Evolutionary conservation across 2,888 invertebrate species (phyloP), one percentile per base, ranked within the genome.

Genomic region (Agrochola circellaris): DNA sequence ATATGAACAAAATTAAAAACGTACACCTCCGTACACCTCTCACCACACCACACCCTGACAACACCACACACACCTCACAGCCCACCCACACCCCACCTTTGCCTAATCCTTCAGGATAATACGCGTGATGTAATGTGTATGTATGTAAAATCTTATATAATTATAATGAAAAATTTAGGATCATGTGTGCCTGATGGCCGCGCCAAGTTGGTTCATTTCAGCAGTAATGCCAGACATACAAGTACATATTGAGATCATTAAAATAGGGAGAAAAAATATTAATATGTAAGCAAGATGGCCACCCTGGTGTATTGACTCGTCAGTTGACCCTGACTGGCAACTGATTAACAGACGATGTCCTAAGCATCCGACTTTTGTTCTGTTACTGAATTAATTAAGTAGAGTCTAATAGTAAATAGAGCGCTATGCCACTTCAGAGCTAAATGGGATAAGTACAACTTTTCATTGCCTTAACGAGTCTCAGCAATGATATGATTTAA

Each of bases 351-450:
- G 60, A 72, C 75, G 77, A 82, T 75, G 81, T 85, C 85, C 86
- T 56, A 86, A 79, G 87, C 89, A 91, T 92, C 91, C 91, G 88
- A 90, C 89, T 86, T 89, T 90, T 91, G 90, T 91, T 91, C 77
- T 73, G 64, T 58, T 51, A 72, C 79, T 82, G 67, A 83, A 82
- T 66, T 77, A 48, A 77, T 70, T 74, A 71, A 62, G 20, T 60
- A 34, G 30, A 75, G n/a, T 38, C 26, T 45, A 13, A 13, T 26
- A 58, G 2, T 65, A n/a, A 78, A 11, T 26, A 48, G 60, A 61
- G n/a, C 30, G 13, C 20, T 34, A 4, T 45, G 15, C n/a, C 45
- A 30, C 48, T 30, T 42, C 23, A 13, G 38, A 64, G 13, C 11
- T 42, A n/a, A 7, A 15, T 54, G 2, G 1, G 15, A 17, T 56